A percentile compares a stretch with the other conserved stretches of the same genome.
These are phyloP conservation scores for Falco cherrug DNA, from an alignment of 2,797 vertebrate species.

Conservation along the genomic window DNA sequence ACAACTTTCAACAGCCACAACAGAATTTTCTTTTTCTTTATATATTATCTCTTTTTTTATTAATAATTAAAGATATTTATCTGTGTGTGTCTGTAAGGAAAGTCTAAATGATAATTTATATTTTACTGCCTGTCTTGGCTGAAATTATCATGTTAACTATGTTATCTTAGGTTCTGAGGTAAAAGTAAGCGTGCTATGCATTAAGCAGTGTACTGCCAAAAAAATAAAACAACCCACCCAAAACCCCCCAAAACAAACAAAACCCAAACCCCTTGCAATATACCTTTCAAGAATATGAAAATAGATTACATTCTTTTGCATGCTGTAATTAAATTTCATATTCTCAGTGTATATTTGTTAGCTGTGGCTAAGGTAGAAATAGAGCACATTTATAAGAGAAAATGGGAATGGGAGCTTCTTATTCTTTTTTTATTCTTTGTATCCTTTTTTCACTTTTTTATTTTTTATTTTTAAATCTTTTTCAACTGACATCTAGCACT, in stretches of 20 bases:
- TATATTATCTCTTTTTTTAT: background rate
- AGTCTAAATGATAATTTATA: background rate
- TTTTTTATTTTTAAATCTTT: background rate
- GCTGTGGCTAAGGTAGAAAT: background rate
- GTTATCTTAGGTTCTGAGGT: background rate
- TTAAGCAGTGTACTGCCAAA: background rate
- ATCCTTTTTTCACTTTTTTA: accelerated
- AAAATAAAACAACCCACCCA: background rate
- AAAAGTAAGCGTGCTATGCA: background rate
- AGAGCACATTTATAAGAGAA: background rate
- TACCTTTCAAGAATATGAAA: background rate
- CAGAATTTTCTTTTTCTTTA: background rate
- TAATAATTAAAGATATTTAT: background rate
- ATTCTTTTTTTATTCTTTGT: accelerated
- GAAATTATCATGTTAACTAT: background rate
- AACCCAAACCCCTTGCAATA: no score
- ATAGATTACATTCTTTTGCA: background rate
- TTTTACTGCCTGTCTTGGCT: background rate
- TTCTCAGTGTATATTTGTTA: background rate
- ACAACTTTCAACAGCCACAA: background rate
- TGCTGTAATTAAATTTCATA: background rate
- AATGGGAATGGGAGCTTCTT: background rate
- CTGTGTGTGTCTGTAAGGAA: background rate
- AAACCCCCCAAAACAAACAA: no score
- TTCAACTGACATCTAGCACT: background rate